Evolutionary conservation across 2,797 vertebrate genomes (phyloP), one percentile per base, ranked within the genome.

Genomic region (Enteromius radiatus): DNA sequence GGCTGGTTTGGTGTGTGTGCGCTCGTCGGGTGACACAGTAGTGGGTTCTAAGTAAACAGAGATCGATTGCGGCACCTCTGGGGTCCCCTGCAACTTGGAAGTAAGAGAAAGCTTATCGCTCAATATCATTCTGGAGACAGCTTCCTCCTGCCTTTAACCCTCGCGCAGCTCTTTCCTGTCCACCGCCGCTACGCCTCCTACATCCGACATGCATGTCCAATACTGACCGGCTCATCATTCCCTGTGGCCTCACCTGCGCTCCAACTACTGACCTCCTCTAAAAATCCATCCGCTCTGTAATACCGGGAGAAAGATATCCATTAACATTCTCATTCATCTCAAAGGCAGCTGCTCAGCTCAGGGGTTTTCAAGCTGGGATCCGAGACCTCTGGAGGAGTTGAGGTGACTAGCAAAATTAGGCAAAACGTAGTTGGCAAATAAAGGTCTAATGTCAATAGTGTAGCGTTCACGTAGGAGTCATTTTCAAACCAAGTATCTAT

Each of bases 41-140:
- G 92, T 91, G 92, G 90, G 91, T 94, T 92, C 89, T 89, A 90
- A 92, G 91, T 85, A 85, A 88, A 88, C 76, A 67, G 86, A 49
- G 90, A 94, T 95, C 93, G 89, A 95, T 94, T 91, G 90, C 88
- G 83, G 90, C 92, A 91, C 93, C 92, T 91, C 91, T 88, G 88
- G 91, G 94, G 91, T 91, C 89, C 88, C 86, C 90, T 88, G 90
- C 90, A 91, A 92, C 83, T 86, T 89, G 52, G 91, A 92, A 91
- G 91, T 87, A 92, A 93, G 91, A 93, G 90, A 90, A 90, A 92
- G 91, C 92, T 84, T 92, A 93, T 91, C 76, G 64, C 91, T 93
- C 88, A 81, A 93, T 91, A 93, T 92, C 91, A 92, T 90, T 81
- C 77, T 84, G 84, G 84, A 89, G 85, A 92, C 89, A 89, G 91